Evolutionary conservation across 1,140 invertebrate genomes (phyloP).

Genomic region (Tenebrio molitor): DNA sequence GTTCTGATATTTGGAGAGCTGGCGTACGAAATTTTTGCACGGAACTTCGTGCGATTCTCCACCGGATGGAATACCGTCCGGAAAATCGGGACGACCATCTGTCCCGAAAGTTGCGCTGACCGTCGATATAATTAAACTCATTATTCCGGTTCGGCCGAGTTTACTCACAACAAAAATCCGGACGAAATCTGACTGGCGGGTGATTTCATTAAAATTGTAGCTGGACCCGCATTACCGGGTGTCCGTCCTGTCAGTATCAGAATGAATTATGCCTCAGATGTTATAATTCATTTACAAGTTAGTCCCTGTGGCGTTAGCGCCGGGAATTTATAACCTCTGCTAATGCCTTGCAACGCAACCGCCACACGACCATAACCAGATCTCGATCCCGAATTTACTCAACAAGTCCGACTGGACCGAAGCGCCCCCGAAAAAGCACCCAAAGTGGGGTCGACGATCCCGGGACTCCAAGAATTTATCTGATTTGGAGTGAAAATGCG

Average conservation of each 20-base stretch:
- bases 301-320: conserved; percentile 43
- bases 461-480: no score
- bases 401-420: no score
- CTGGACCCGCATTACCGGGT: conserved; percentile 46
- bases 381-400: conserved; percentile 13
- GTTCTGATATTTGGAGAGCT: conserved; percentile 22
- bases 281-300: conserved; percentile 57
- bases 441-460: no score
- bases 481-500: no score
- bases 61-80: neutral
- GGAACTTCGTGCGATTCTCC: neutral
- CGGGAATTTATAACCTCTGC: conserved; percentile 51
- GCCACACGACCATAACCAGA: conserved; percentile 47
- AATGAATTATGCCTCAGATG: conserved; percentile 54
- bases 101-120: neutral
- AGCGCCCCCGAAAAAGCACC: no score
- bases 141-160: conserved; percentile 10
- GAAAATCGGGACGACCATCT: neutral
- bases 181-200: conserved; percentile 23
- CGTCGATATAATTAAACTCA: conserved; percentile 27
- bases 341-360: conserved; percentile 47
- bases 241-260: conserved; percentile 53
- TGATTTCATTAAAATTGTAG: conserved; percentile 41
- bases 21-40: neutral
- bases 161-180: conserved; percentile 19